A percentile compares a stretch with the other conserved stretches of the same genome.
Evolutionary conservation across 30 jellyfish, hydroid and myxozoan species (phyloP).

Genomic region (Chironex yamaguchii): DNA sequence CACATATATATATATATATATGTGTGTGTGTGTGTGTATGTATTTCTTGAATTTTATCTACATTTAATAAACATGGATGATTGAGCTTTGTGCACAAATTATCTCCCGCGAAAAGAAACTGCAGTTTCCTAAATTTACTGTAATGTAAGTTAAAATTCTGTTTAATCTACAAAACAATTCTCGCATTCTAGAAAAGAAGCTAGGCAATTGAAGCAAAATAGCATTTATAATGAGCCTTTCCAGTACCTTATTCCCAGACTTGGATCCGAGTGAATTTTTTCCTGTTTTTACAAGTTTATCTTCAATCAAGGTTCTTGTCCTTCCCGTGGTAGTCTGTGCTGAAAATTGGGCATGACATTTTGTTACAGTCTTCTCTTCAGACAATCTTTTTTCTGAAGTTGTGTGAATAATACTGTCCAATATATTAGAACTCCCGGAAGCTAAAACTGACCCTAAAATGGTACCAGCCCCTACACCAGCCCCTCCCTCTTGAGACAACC

Average conservation of each 20-base stretch:
- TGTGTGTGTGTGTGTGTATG: too few species aligned
- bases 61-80: too few species aligned
- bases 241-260: slow-evolving; percentile 81
- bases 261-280: slow-evolving; percentile 78
- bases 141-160: too few species aligned
- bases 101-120: too few species aligned
- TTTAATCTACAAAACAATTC: too few species aligned
- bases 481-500: slow-evolving; percentile 84
- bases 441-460: slow-evolving; percentile 74
- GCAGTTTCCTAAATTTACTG: too few species aligned
- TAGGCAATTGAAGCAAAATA: too few species aligned
- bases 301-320: slow-evolving; percentile 60
- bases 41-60: too few species aligned
- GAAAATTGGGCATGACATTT: slow-evolving; percentile 79
- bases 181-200: too few species aligned
- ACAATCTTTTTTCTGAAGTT: slow-evolving; percentile 24
- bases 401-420: slow-evolving; percentile 60
- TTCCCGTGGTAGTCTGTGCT: slow-evolving; percentile 60
- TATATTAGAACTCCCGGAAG: slow-evolving; percentile 66
- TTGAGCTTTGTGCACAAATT: too few species aligned
- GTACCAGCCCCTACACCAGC: slow-evolving; percentile 76
- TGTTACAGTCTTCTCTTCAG: slow-evolving; percentile 17
- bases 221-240: too few species aligned
- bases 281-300: slow-evolving; percentile 80
- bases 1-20: too few species aligned